Evolutionary conservation across 2,888 invertebrate species (phyloP), one percentile per base, ranked within the genome.

Genomic region (Coremacera marginata): DNA sequence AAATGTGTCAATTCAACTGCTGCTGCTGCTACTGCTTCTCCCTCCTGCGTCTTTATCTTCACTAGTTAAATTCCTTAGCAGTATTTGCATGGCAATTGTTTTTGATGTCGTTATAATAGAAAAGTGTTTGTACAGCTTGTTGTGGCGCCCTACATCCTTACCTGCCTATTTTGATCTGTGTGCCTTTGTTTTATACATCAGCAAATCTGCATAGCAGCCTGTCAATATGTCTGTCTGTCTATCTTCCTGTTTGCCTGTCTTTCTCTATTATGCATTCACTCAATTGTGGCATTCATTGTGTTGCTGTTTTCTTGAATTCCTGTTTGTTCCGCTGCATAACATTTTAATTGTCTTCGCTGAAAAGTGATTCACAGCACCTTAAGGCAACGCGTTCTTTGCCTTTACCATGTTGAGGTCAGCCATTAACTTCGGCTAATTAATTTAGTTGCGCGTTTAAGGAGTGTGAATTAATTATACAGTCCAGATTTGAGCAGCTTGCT

Each of bases 381-480:
- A 14, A 27, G 63, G 31, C 16, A 4, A 1, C 34, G 31, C 25
- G 25, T 60, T 27, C 57, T 44, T 44, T 27, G 25, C 60, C n/a
- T 60, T 27, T 11, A 27, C 9, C 8, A 27, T 9, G 60, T 27
- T 22, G 60, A n/a, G 27, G 63, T 62, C 22, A 22, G 27, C n/a
- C 68, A 49, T 44, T 44, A 25, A 31, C 70, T 16, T n/a, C 2
- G n/a, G 52, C n/a, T 34, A 70, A 70, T 70, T 55, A 70, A 70
- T 55, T 70, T 55, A 8, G 70, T 19, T 25, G 25, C n/a, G 55
- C 44, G 8, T 67, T 70, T 31, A 11, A n/a, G 14, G 11, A 31
- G 25, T 27, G 16, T 70, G 14, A 31, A 55, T 70, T 70, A 70
- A 70, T 70, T 70, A 70, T 70, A 52, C 70, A 22, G 25, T 55